Evolutionary conservation across 2,797 vertebrate genomes (phyloP), one percentile per base, ranked within the genome.

Genomic region (Anniella stebbinsi): DNA sequence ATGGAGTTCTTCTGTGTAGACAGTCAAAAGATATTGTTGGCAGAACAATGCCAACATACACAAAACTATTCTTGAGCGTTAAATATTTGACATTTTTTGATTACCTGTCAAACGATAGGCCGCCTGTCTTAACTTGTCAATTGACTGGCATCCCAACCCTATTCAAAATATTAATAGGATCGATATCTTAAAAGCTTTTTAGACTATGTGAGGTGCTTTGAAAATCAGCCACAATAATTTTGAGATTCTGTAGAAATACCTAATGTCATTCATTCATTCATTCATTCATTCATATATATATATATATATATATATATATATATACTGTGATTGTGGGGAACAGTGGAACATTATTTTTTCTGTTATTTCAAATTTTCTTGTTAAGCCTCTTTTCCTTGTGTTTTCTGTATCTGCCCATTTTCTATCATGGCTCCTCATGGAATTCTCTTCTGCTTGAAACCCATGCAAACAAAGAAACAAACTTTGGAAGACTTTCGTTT

Each of bases 161-260:
- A 36, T 54, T 63, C 76, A 76, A 45, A 87, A n/a, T 86, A 85
- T 72, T 48, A n/a, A 51, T 72, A 85, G 67, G 18, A 63, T 48
- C 18, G 82, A 1, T 75, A 25, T 83, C 80, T 73, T 45, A 33
- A 41, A 83, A n/a, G 21, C 69, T 88, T 36, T 48, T 30, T 83
- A 82, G 36, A 63, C 8, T 57, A 38, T 41, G 38, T 30, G 54
- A 63, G 33, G 11, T 57, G 48, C 54, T 75, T 81, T 21, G 51
- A 54, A 72, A 85, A 48, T n/a, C 69, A 45, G 12, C 28, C 36
- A 57, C 36, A 48, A 54, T 82, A 73, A 18, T 73, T 82, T 82
- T 88, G 66, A 88, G 51, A 12, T 80, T 63, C 48, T 30, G 36
- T 54, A 80, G 66, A 70, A 69, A 17, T 70, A 80, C 18, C 21